Base-by-base conservation (phyloP, 2,888 invertebrate genomes). In the Pteria penguin region DNA sequence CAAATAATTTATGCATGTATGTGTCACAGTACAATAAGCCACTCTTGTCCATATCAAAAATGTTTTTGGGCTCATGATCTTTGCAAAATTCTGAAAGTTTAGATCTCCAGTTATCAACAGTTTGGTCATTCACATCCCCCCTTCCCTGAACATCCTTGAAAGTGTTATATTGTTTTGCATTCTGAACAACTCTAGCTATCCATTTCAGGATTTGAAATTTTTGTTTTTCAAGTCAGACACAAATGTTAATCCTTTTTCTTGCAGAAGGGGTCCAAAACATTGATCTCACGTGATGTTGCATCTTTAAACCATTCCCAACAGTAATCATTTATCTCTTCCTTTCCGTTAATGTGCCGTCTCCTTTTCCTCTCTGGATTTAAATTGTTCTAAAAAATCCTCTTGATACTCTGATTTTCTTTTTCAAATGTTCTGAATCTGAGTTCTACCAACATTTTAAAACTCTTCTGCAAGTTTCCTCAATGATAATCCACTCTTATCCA, bases 281-380 rank as follows among this genome's bases (percentile, higher is more conserved):
- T 45, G 24, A 76, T 31, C 8, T 52, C 52, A 2, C 74, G 36
- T 31, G 69, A n/a, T 26, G 57, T 67, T 8, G 52, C 72, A 55
- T 82, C 74, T 22, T 74, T 29, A 32, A 82, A 79, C 79, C 80
- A 81, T 26, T 74, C 24, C 54, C 62, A 70, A 32, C 70, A 63
- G 2, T 80, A 32, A 11, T 75, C 72, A 57, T 82, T 78, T 1
- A 82, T 75, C 3, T 78, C 76, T 27, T 79, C 77, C 45, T 79
- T 76, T 0, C 67, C 77, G 2, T 78, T 76, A 3, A 31, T 52
- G n/a, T 66, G 24, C 5, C 63, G 32, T 18, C 76, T 45, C 18
- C 45, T 45, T 45, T 45, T 45, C 45, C 45, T 57, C 11, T 75
- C 67, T 14, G 60, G 32, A 14, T 60, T 27, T n/a, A 72, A 55